phyloP scores from a whole-genome alignment of 2,113 vertebrate genomes.

The Megaceryle maxima region DNA sequence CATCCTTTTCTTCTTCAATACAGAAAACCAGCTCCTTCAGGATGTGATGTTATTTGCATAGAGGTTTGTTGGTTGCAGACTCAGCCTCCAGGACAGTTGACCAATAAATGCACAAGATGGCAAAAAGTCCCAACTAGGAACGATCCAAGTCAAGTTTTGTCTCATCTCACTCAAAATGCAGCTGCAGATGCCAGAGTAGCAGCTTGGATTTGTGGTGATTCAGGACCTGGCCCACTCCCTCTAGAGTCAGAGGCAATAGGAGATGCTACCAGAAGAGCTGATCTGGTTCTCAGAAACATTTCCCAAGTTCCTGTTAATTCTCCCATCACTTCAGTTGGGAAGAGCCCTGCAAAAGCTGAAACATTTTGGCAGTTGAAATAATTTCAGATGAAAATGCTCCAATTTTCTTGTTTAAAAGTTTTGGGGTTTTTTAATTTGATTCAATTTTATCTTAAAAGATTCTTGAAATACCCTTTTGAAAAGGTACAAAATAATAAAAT shows the following conservation, averaged over 20 bases:
- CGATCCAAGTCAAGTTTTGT: not conserved
- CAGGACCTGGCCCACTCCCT: not conserved
- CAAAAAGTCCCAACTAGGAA: not conserved
- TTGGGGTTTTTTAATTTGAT: not conserved
- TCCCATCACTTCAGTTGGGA: not conserved
- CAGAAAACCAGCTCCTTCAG: not conserved
- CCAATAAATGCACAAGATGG: not conserved
- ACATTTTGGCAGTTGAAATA: conserved; percentile 33
- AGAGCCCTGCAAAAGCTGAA: not conserved
- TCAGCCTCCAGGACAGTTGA: not conserved
- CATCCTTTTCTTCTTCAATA: rapidly evolving
- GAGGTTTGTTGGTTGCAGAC: not conserved
- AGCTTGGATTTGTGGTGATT: not conserved
- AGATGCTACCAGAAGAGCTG: not conserved
- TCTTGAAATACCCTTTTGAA: not conserved
- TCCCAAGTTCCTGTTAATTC: not conserved
- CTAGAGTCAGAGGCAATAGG: not conserved
- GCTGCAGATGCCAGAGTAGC: not conserved
- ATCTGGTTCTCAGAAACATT: not conserved
- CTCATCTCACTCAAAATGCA: not conserved
- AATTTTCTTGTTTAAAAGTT: conserved; percentile 12
- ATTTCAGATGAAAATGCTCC: conserved; percentile 1
- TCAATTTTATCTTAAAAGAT: not conserved
- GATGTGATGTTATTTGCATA: rapidly evolving
- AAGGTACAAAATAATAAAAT: not conserved